Base-by-base conservation (phyloP, 2,888 invertebrate genomes). In the Melinaea marsaeus region DNA sequence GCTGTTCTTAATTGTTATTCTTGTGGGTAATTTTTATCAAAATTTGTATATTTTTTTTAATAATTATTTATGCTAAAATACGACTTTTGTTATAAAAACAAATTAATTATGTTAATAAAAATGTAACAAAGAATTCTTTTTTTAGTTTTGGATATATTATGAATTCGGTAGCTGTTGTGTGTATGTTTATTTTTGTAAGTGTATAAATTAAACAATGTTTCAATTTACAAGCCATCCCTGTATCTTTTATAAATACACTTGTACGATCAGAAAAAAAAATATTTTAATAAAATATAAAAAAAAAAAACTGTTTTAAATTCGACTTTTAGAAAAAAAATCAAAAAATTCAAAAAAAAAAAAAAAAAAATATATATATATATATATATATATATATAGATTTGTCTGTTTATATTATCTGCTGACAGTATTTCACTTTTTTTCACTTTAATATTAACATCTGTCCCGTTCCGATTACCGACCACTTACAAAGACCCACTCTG, bases 391-490 rank as follows among this genome's bases (percentile, higher is more conserved):
- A 22, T 22, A 22, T 1, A 22, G 22, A 46, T 13, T 46, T 1
- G 13, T 11, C 11, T n/a, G 32, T n/a, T 7, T 32, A 54, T 55
- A 68, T 68, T 67, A 69, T 72, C 64, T 84, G 79, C 75, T 65
- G 73, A 75, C 86, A 63, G 71, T 87, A 85, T 85, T 42, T 7
- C 9, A 42, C 42, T 42, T 71, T 83, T 86, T 87, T 86, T 85
- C 79, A 81, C 85, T 86, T 83, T 42, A 42, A 42, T 83, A 85
- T 80, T 77, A 81, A 84, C 88, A 88, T 89, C 87, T 88, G 89
- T 89, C 88, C 79, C 84, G 80, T 78, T 80, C 78, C 79, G 85
- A 80, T 81, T 81, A 79, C 81, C 65, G 65, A 73, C 85, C 84
- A 83, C 69, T 73, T 56, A 70, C 61, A 62, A 57, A 76, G 83